Percentiles rank a stretch among this genome's conserved stretches.
Evolutionary conservation across 1,140 invertebrate species (phyloP).

Genomic region (Schlechtendalia chinensis): DNA sequence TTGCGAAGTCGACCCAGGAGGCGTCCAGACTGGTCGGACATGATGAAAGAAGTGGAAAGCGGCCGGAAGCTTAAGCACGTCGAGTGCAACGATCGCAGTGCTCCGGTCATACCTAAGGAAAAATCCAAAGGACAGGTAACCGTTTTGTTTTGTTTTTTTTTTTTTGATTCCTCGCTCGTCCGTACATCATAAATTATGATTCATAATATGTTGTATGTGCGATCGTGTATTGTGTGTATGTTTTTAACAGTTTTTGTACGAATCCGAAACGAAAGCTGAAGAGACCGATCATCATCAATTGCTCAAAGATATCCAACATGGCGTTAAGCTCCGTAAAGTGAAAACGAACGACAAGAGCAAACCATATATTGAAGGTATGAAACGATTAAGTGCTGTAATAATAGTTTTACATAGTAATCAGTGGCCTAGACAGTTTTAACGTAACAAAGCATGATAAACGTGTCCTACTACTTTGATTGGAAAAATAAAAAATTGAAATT

Average conservation of each 20-base stretch:
- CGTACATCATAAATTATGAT: too few species aligned
- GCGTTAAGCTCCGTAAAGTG: slow-evolving; percentile 72
- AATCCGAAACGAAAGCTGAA: slow-evolving; percentile 70
- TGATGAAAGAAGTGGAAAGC: slow-evolving; percentile 86
- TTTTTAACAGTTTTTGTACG: slow-evolving; percentile 74
- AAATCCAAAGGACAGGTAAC: slow-evolving; percentile 61
- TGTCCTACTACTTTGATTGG: not conserved
- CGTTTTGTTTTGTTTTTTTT: not conserved
- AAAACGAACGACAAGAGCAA: slow-evolving; percentile 83
- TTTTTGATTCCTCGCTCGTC: too few species aligned
- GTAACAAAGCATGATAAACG: not conserved
- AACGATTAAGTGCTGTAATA: not conserved
- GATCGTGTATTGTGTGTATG: not conserved
- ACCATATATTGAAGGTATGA: slow-evolving; percentile 68
- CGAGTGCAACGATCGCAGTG: slow-evolving; percentile 76
- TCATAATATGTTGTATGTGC: too few species aligned
- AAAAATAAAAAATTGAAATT: not conserved
- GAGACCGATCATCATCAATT: slow-evolving; percentile 76
- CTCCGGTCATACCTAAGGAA: slow-evolving; percentile 61
- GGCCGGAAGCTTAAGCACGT: slow-evolving; percentile 76
- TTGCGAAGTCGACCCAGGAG: slow-evolving; percentile 71
- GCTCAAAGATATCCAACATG: slow-evolving; percentile 77
- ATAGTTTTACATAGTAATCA: not conserved
- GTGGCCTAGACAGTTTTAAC: not conserved
- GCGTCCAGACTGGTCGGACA: slow-evolving; percentile 80